Base-by-base conservation (phyloP, 2,888 invertebrate species). In the Morpho helenor region DNA sequence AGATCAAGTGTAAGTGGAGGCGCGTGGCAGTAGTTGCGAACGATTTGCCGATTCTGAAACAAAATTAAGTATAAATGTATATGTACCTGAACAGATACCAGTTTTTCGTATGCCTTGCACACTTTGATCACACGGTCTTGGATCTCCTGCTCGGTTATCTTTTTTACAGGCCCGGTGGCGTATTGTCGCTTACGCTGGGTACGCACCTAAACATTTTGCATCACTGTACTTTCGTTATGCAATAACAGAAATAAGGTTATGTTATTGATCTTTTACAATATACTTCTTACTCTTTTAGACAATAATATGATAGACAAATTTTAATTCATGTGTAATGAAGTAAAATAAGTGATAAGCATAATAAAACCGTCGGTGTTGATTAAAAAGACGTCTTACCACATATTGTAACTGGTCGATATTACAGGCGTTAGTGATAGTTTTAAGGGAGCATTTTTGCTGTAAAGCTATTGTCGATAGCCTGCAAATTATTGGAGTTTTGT, bases 91-190 rank as follows among this genome's bases (percentile, higher is more conserved):
- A 94, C 93, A 68, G 94, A 93, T 71, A 94, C 93, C 75, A 97
- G 94, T 94, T 98, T 98, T 93, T 98, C 97, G 91, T 96, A 97
- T 66, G 95, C 93, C 72, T 93, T 92, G 87, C 97, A 94, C 76
- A 97, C 97, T 93, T 96, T 95, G 78, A 98, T 84, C 62, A 98
- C 97, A 76, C 97, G 94, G 62, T 95, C 93, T 82, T 94, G 91
- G 72, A 97, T 94, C 78, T 95, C 93, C 76, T 93, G 91, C 75
- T 91, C 80, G 48, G 93, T 90, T 67, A 89, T 91, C 79, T 93
- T 93, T 63, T 82, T 67, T 72, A 86, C 84, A 64, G 76, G 73
- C 51, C 77, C 79, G 65, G 84, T 69, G 76, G 80, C 75, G 74
- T 79, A 81, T 67, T 79, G 72, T 75, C 75, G 80, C 71, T 66